A percentile compares a stretch with the other conserved stretches of the same genome.
These are phyloP conservation scores for Tachysurus vachellii DNA, from an alignment of 2,113 vertebrate species.

Conservation along the genomic window DNA sequence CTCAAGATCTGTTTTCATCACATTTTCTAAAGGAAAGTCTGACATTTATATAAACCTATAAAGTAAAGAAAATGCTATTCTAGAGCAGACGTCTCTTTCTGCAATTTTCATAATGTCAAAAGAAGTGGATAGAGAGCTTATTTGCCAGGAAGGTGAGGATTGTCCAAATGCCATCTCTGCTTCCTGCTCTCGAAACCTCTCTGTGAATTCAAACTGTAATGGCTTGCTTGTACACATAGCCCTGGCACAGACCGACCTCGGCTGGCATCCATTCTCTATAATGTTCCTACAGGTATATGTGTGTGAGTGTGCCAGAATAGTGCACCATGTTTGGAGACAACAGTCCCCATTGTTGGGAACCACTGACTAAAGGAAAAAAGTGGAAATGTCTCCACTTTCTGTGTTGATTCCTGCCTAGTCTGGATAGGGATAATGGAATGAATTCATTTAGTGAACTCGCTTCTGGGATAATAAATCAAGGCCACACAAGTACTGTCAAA, in stretches of 20 bases:
- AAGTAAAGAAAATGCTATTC: constrained; percentile 10
- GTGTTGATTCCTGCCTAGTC: constrained; percentile 17
- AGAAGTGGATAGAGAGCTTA: constrained; percentile 12
- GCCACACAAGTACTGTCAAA: constrained; percentile 45
- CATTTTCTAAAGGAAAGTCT: constrained; percentile 17
- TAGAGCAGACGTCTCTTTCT: constrained; percentile 7
- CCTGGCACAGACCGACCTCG: constrained; percentile 50
- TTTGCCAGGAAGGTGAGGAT: constrained; percentile 26
- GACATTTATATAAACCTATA: constrained; percentile 33
- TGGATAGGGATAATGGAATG: constrained; percentile 45
- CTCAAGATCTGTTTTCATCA: constrained; percentile 1
- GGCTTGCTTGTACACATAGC: constrained; percentile 23
- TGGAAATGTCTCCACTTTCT: constrained; percentile 6
- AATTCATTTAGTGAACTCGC: constrained; percentile 41
- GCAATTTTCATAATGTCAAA: constrained; percentile 30
- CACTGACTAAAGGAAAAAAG: constrained; percentile 26
- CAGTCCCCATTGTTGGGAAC: constrained; percentile 38
- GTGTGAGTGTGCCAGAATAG: constrained; percentile 51
- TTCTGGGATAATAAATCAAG: constrained; percentile 55
- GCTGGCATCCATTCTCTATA: constrained; percentile 54
- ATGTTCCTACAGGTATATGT: constrained; percentile 57
- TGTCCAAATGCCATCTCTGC: constrained; percentile 18
- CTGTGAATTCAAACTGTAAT: constrained; percentile 15
- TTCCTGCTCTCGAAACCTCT: constrained; percentile 22
- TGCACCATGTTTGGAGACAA: constrained; percentile 63